These are phyloP conservation scores for Bombus sibiricus DNA, from an alignment of 1,140 invertebrate genomes.

Conservation along the genomic window DNA sequence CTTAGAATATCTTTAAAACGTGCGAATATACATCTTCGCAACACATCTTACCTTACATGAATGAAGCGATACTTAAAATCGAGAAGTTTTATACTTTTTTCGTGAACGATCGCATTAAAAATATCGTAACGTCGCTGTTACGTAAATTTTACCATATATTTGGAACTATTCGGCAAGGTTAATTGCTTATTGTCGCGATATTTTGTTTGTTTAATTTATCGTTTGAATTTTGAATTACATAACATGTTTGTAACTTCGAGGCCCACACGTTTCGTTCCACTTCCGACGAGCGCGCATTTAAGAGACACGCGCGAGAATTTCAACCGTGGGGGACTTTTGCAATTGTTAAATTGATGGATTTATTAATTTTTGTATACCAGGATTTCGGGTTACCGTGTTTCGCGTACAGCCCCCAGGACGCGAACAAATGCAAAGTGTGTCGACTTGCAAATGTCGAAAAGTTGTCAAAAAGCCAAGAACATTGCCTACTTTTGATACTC, in stretches of 20 bases:
- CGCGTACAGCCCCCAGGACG: neutral
- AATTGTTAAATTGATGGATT: slow-evolving; percentile 18
- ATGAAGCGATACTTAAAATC: neutral
- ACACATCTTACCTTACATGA: neutral
- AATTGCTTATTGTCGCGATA: neutral
- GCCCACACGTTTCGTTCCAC: neutral
- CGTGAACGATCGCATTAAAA: slow-evolving; percentile 1
- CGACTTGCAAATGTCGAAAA: slow-evolving; percentile 34
- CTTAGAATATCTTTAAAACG: neutral
- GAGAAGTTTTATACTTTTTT: too few species aligned
- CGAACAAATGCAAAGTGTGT: slow-evolving; percentile 54
- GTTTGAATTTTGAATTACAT: slow-evolving; percentile 40
- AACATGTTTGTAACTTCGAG: slow-evolving; percentile 32
- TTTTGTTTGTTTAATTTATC: slow-evolving; percentile 13
- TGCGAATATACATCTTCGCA: neutral
- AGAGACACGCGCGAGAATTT: neutral
- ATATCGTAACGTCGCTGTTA: neutral
- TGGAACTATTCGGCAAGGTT: neutral
- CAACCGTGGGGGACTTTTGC: neutral
- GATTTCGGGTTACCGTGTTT: neutral
- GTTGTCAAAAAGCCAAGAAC: neutral
- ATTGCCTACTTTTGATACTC: slow-evolving; percentile 33
- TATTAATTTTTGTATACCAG: slow-evolving; percentile 25
- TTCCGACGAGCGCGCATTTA: slow-evolving; percentile 4
- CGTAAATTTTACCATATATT: neutral